These are phyloP conservation scores for Rhyacophila evoluta DNA, from an alignment of 2,888 invertebrate species.

Conservation along the genomic window DNA sequence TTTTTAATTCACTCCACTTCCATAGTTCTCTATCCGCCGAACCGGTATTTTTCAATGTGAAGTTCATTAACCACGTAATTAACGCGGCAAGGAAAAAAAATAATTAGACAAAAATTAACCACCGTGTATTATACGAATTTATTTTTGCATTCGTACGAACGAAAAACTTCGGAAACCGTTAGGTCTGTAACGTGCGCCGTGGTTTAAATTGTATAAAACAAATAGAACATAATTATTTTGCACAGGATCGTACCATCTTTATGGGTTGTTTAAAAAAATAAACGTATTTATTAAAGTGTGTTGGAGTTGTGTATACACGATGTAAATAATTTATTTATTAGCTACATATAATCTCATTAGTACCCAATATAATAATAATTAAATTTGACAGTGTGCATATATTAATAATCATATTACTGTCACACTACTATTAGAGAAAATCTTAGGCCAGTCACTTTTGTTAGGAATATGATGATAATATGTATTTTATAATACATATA, in stretches of 20 bases:
- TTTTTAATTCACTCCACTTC: background rate
- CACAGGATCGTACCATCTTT: background rate
- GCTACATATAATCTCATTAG: too few relatives aligned
- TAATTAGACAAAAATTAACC: background rate
- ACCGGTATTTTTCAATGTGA: constrained; percentile 15
- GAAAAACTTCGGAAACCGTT: background rate
- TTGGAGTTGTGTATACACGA: too few relatives aligned
- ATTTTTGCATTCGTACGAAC: background rate
- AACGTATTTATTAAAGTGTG: too few relatives aligned
- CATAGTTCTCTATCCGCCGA: background rate
- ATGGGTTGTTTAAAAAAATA: too few relatives aligned
- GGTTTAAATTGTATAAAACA: constrained; percentile 3
- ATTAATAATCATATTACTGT: too few relatives aligned
- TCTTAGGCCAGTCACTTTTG: too few relatives aligned
- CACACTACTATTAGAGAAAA: too few relatives aligned
- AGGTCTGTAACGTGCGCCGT: background rate
- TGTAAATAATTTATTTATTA: too few relatives aligned
- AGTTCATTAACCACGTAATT: constrained; percentile 15
- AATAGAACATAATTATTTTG: background rate
- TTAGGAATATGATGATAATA: too few relatives aligned
- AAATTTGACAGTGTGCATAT: too few relatives aligned
- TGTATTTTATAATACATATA: too few relatives aligned
- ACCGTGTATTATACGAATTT: background rate
- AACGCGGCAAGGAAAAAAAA: background rate
- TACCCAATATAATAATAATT: too few relatives aligned